Conservation (phyloP, 2,888 invertebrate species). For the Trypoxylon attenuatum region DNA sequence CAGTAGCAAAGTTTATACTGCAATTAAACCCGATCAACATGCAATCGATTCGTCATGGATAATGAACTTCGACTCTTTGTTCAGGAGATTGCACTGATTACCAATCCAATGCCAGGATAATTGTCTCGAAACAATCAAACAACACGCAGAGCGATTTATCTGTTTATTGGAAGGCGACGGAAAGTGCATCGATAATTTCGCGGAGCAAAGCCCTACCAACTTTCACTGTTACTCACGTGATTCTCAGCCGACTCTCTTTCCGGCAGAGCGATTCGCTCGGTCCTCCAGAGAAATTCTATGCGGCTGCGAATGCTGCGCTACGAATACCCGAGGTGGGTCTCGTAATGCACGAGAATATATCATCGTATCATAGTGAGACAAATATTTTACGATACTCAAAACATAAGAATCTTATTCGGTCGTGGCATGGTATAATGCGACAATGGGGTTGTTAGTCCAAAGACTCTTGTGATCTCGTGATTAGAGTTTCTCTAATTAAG, state of each 20-base stretch:
- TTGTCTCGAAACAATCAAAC: background rate
- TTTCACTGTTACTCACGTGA: constrained; percentile 62
- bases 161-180: constrained; percentile 12
- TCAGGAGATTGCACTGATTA: no score
- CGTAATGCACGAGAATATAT: constrained; percentile 25
- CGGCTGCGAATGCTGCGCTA: constrained; percentile 17
- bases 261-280: constrained; percentile 24
- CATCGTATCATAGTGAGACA: no score
- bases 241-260: constrained; percentile 36
- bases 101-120: background rate
- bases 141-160: background rate
- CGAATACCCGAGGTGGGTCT: constrained; percentile 2
- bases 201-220: constrained; percentile 49
- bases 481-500: no score
- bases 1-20: no score
- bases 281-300: constrained; percentile 56
- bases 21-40: no score
- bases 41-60: no score
- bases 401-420: no score
- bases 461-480: no score
- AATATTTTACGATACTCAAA: no score
- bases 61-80: no score
- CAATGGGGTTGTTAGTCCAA: no score
- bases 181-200: constrained; percentile 30
- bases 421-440: no score